Percentiles rank a stretch among this genome's conserved stretches.
Conservation (phyloP, 2,888 invertebrate species). For the Cephus spinipes region DNA sequence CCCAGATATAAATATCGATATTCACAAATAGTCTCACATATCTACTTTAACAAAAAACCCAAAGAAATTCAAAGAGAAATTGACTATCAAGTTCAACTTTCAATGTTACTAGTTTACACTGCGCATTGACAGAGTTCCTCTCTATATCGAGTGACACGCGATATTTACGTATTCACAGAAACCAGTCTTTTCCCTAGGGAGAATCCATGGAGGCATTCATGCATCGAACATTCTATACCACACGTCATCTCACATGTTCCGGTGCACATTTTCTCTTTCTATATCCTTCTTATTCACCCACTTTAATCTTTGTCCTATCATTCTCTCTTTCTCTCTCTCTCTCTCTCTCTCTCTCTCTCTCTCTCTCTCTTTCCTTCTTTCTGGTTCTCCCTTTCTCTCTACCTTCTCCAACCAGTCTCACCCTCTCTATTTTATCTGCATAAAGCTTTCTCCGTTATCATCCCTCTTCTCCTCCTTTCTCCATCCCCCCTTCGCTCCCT, state of each 20-base stretch:
- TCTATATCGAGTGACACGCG: constrained; percentile 27
- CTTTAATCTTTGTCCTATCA: not conserved
- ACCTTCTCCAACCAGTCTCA: constrained; percentile 5
- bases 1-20: constrained; percentile 1
- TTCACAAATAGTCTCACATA: not conserved
- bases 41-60: not conserved
- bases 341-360: constrained; percentile 29
- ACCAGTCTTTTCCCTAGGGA: constrained; percentile 31
- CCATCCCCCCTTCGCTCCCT: constrained; percentile 17
- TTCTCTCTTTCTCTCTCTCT: constrained; percentile 24
- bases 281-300: constrained; percentile 23
- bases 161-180: constrained; percentile 44
- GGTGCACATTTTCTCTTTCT: constrained; percentile 47
- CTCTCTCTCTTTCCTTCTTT: no score
- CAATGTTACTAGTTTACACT: no score
- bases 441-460: constrained; percentile 15
- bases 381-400: constrained; percentile 17
- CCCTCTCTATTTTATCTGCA: constrained; percentile 23
- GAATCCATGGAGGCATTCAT: constrained; percentile 52
- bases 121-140: constrained; percentile 7
- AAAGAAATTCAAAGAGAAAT: no score
- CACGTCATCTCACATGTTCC: constrained; percentile 60
- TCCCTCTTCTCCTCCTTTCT: not conserved
- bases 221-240: constrained; percentile 57
- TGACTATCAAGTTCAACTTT: no score